Conservation (phyloP, 2,888 invertebrate genomes). For the Nomada lathburiana region DNA sequence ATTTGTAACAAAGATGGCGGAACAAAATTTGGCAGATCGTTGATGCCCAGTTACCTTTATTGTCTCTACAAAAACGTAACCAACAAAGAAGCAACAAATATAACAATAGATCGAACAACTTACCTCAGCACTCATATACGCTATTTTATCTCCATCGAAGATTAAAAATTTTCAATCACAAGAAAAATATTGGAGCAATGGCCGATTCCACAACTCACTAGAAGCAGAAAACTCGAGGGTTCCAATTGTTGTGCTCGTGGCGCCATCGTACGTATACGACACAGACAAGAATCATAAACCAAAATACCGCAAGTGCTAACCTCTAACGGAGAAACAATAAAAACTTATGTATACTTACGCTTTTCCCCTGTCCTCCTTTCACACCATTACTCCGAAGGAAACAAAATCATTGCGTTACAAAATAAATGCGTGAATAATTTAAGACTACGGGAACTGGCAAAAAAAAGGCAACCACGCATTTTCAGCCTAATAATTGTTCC, state of each 20-base stretch:
- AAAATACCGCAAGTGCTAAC: slow-evolving; percentile 49
- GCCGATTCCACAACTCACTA: slow-evolving; percentile 76
- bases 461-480: too few species aligned
- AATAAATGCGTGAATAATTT: too few species aligned
- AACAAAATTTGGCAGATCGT: slow-evolving; percentile 71
- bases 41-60: slow-evolving; percentile 43
- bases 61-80: not conserved
- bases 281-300: slow-evolving; percentile 36
- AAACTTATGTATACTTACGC: not conserved
- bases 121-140: slow-evolving; percentile 49
- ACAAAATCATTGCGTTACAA: not conserved
- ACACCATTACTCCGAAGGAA: too few species aligned
- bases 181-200: slow-evolving; percentile 76
- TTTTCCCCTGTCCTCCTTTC: not conserved
- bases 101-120: slow-evolving; percentile 40
- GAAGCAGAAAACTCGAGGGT: slow-evolving; percentile 74
- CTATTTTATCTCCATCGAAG: slow-evolving; percentile 53
- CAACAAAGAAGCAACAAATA: not conserved
- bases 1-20: slow-evolving; percentile 81
- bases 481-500: too few species aligned
- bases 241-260: slow-evolving; percentile 66
- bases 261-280: slow-evolving; percentile 69
- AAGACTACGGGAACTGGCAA: too few species aligned
- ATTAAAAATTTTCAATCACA: slow-evolving; percentile 49
- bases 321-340: slow-evolving; percentile 48